Evolutionary conservation across 1,140 invertebrate genomes (phyloP), one percentile per base, ranked within the genome.

Genomic region (Lasioglossum baleicum): DNA sequence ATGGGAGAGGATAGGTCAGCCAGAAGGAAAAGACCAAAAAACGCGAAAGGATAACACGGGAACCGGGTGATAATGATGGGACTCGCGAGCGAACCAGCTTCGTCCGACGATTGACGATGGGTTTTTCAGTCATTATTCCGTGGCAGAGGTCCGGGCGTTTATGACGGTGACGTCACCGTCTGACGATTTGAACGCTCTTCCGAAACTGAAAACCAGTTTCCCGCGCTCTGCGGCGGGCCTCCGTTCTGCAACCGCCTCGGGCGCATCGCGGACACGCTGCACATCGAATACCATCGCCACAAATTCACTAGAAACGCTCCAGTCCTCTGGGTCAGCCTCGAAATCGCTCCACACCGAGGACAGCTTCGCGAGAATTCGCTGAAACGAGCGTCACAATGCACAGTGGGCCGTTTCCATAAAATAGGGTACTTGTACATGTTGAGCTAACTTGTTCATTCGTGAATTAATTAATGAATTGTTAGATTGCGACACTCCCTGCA

Each of bases 141-240:
- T 48, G 71, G 51, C 44, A 35, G 42, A 20, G 68, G 75, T 11
- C 73, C 64, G 75, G 22, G 26, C 67, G 65, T 80, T 86, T 86
- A 74, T 63, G 68, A 81, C 53, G 77, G 66, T 90, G 90, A 90
- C 88, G 88, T 90, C 90, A 90, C 70, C 82, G 90, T 90, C 90
- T 90, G 84, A 84, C 88, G 85, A 90, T 90, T 87, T 87, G 83
- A 83, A 85, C 85, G 84, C 86, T 87, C 82, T 87, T 82, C 84
- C 77, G 81, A 88, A 90, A 89, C 83, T 79, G 83, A 85, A 89
- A 90, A 90, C 90, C 90, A 89, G 90, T 91, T 91, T 90, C 85
- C 87, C 87, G 83, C 81, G 71, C 44, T 8, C 56, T 17, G 20
- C n/a, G 20, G 61, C 51, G 51, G 80, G 73, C 53, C 84, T 66